Evolutionary conservation across 2,113 vertebrate species (phyloP).

Genomic region (Protomyctophum bolini): DNA sequence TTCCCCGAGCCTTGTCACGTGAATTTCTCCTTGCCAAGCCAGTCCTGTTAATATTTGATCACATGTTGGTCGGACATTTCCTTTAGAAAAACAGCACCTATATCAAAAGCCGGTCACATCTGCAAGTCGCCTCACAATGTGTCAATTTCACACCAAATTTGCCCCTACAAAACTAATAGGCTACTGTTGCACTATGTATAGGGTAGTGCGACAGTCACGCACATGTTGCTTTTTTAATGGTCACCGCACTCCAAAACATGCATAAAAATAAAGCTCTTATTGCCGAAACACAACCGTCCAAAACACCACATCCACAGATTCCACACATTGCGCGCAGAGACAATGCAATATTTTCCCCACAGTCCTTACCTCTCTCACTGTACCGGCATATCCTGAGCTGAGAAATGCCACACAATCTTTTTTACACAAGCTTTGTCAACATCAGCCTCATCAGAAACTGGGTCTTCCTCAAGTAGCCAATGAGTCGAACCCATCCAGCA

Average conservation of each 20-base stretch:
- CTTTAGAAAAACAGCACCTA: constrained; percentile 73
- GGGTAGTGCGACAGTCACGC: constrained; percentile 69
- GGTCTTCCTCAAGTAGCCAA: constrained; percentile 72
- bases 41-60: constrained; percentile 89
- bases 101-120: constrained; percentile 68
- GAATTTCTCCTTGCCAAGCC: constrained; percentile 83
- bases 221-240: constrained; percentile 76
- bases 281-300: constrained; percentile 61
- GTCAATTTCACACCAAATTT: constrained; percentile 48
- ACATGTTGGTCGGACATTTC: constrained; percentile 87
- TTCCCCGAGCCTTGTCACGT: constrained; percentile 89
- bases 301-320: constrained; percentile 60
- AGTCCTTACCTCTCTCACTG: constrained; percentile 59
- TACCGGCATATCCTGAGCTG: constrained; percentile 67
- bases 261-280: constrained; percentile 58
- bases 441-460: constrained; percentile 68
- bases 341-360: constrained; percentile 62
- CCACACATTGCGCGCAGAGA: constrained; percentile 66
- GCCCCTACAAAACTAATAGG: constrained; percentile 43
- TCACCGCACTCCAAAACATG: constrained; percentile 59
- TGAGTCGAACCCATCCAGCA: constrained; percentile 77
- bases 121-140: constrained; percentile 55
- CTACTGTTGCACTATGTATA: constrained; percentile 47
- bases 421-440: constrained; percentile 65
- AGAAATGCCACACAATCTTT: constrained; percentile 65